Conservation (phyloP, 2,797 vertebrate genomes). For the Hemitrygon akajei region DNA sequence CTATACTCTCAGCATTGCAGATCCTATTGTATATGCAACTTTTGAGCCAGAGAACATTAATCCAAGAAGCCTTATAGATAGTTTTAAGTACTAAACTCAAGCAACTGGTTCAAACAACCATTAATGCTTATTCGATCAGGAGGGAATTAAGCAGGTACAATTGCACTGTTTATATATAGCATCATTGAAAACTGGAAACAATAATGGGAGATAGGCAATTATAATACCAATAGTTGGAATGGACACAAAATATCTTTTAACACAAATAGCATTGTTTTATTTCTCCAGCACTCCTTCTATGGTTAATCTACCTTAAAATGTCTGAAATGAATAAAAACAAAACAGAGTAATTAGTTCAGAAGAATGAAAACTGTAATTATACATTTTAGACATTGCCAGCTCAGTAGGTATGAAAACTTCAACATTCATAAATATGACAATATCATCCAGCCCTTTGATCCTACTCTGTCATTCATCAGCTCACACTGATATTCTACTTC, state of each 20-base stretch:
- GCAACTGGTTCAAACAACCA: background rate
- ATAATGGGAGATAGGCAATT: background rate
- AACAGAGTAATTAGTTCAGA: background rate
- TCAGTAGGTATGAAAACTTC: background rate
- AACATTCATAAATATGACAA: too few species aligned
- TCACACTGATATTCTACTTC: too few species aligned
- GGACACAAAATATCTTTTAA: background rate
- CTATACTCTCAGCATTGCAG: background rate
- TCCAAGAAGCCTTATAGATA: background rate
- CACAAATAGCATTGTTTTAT: background rate
- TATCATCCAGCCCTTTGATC: too few species aligned
- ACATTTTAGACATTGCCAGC: background rate
- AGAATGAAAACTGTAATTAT: background rate
- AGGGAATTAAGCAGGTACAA: background rate
- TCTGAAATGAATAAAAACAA: background rate
- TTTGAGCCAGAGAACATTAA: background rate
- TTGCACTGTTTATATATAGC: background rate
- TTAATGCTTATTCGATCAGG: background rate
- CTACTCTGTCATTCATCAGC: too few species aligned
- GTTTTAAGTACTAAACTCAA: background rate
- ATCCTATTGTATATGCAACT: background rate
- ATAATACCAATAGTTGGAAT: background rate
- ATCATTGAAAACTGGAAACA: background rate
- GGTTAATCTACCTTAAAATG: background rate
- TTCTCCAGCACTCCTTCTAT: background rate